Base-by-base conservation (phyloP, 1,140 invertebrate species). In the Aphaenogaster ashmeadi region DNA sequence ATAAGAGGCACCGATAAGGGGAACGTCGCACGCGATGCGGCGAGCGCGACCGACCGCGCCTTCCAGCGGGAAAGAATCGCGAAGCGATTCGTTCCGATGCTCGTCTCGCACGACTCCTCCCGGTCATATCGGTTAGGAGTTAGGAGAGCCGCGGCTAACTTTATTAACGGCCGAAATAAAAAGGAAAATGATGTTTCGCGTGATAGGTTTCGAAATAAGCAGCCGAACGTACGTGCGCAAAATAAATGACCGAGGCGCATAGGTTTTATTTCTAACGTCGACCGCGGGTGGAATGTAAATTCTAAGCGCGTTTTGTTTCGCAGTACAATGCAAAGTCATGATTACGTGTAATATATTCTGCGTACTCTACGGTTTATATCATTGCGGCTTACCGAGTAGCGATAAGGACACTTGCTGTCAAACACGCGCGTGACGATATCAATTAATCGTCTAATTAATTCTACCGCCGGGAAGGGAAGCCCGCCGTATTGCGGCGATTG, bases 1-100 rank as follows among this genome's bases (percentile, higher is more conserved):
- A 69, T 47, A 47, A 27, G n/a, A 69, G 41, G 41, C 4, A 21
- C 18, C 38, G 84, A 86, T 86, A 86, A 86, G 84, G 60, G 75
- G 21, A 64, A 50, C 56, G 27, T 78, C 74, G 81, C 67, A 83
- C 66, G 50, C 66, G 78, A 81, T 69, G 62, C 33, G 33, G 33
- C 56, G 27, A 38, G 3, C 64, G 78, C 78, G 47, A 67, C 3
- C 78, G 78, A 33, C 38, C 67, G 54, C 67, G 41, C 80, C 67
- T 74, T 36, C 41, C 41, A 36, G 18, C 54, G 27, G 52, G 18
- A 60, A 74, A 74, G n/a, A 13, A 83, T 58, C 66, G 50, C 78
- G 78, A 18, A 47, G 21, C 38, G 54, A 83, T 83, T 47, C 67
- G 11, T 21, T 74, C 18, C 67, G 54, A 74, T 38, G 27, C 67